Evolutionary conservation across 2,888 invertebrate species (phyloP), one percentile per base, ranked within the genome.

Genomic region (Eupsilia transversa): DNA sequence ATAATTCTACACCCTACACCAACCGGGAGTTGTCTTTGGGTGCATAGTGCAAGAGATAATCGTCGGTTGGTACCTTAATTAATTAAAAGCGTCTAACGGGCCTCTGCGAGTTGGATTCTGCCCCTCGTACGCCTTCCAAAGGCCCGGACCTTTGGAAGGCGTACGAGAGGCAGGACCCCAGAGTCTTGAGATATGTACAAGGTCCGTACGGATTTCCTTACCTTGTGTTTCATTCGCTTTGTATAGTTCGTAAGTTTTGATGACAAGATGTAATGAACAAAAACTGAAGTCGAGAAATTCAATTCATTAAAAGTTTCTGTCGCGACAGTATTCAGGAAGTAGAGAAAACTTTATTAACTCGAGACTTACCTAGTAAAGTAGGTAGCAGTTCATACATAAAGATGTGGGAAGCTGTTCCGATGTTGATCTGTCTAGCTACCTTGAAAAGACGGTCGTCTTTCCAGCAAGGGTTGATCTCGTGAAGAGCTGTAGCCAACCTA

Each of bases 391-490:
- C 95, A 82, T 94, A 94, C 89, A 94, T 89, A 66, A 92, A 93
- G 77, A 94, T 93, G 75, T 94, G 93, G 23, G 92, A 81, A 3
- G 91, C 92, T 14, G 93, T 94, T 7, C 93, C 94, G 46, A 95
- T 92, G 78, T 94, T 94, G 68, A 94, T 94, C 65, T 94, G 93
- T 5, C 94, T 86, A 0, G 95, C 93, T 35, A 94, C 92, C 83
- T 94, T 94, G 77, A 94, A 95, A 0, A 95, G 83, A 20, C 94
- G 89, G 75, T 95, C 95, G 66, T 95, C 94, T 66, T 92, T 93
- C 94, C 95, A 95, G 74, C 95, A 94, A 12, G 94, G 94, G 80
- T 95, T 94, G 4, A 94, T 87, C 30, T 91, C 83, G 38, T 89
- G 90, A 23, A 95, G 86, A 20, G 83, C 86, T 30, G 77, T 90